phyloP scores from a whole-genome alignment of 35 echinoderm and acorn worm species.

The Apostichopus parvimensis region DNA sequence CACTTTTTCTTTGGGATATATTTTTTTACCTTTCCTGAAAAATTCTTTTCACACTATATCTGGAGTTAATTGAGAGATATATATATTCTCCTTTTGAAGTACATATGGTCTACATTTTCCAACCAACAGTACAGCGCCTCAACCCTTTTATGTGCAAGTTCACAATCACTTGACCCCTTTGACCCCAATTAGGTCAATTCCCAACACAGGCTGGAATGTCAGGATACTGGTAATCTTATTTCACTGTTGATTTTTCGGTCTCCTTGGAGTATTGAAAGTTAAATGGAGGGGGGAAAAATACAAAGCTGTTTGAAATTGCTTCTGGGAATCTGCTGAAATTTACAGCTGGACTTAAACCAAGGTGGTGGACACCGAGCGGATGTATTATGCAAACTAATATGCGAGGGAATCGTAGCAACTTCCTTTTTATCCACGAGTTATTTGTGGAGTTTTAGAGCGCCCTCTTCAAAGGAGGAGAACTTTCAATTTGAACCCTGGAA shows the following conservation, averaged over 20 bases:
- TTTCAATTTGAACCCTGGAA: no score
- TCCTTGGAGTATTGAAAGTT: constrained; percentile 37
- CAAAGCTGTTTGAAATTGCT: constrained; percentile 39
- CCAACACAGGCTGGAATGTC: background rate
- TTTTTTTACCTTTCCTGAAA: no score
- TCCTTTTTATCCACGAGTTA: no score
- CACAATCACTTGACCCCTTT: background rate
- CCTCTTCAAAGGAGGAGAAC: no score
- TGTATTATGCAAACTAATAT: background rate
- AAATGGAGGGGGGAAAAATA: constrained; percentile 28
- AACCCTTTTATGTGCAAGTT: background rate
- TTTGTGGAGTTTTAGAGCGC: no score
- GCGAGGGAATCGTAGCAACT: background rate
- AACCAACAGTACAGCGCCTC: background rate
- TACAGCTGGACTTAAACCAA: background rate
- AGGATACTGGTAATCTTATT: background rate
- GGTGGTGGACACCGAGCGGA: background rate
- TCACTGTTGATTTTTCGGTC: background rate
- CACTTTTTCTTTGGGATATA: no score
- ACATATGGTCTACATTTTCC: background rate
- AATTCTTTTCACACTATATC: background rate
- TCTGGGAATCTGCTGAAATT: constrained; percentile 7
- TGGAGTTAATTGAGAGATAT: background rate
- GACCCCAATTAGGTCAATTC: constrained; percentile 34
- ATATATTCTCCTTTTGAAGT: background rate